Base-by-base conservation (phyloP, 2,797 vertebrate species). In the Myotis myotis region DNA sequence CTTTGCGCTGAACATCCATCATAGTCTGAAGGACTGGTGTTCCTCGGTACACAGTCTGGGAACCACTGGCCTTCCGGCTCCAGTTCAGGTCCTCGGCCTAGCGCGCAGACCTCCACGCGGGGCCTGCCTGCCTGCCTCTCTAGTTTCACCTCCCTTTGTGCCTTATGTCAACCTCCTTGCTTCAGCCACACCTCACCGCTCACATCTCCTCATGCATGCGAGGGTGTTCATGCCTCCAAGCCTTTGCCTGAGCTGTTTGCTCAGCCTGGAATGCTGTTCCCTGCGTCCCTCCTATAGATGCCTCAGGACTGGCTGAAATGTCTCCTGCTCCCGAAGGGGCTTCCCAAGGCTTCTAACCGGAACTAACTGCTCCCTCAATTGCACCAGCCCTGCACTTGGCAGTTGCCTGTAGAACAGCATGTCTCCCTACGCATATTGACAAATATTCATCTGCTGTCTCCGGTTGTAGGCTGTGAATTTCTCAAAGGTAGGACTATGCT, bases 211-310 rank as follows among this genome's bases (percentile, higher is more conserved):
- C 47, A 5, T 36, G 33, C 16, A 1, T 0, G 2, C 1, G 1
- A 44, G 44, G 1, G 1, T 6, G 13, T 49, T 51, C n/a, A 9
- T 15, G 6, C 41, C 49, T 91, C 55, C 9, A 0, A 0, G 20
- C 41, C 22, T 71, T 25, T 41, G 17, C 16, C 28, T 0, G 0
- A 36, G 20, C 23, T 1, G 1, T 19, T 19, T 47, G 49, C n/a
- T 23, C 17, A 28, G 33, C 41, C 53, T 3, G 7, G 33, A 41
- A 5, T 12, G 47, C n/a, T 10, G 7, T 3, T 83, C 28, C 85
- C 15, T 30, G 55, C 47, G 8, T 51, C n/a, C 36, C 4, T 49
- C 5, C 74, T 38, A 8, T 1, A 17, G 4, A 11, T 16, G 15
- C 78, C 33, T 55, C 33, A 0, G 41, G 22, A 30, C 60, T 19